Base-by-base conservation (phyloP, 2,113 vertebrate species). In the Eidolon helvum region DNA sequence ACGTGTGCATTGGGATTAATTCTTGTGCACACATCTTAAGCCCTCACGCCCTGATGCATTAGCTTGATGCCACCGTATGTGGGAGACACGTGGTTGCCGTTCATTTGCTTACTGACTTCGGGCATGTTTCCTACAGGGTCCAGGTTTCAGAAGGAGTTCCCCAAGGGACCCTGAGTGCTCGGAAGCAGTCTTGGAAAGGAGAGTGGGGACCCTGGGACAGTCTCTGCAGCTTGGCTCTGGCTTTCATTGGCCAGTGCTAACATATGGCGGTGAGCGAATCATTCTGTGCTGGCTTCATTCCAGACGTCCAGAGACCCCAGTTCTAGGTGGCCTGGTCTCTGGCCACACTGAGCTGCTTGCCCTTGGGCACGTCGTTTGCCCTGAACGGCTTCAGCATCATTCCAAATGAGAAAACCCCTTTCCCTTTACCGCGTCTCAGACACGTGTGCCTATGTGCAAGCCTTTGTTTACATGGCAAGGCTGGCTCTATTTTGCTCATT, bases 371-470 rank as follows among this genome's bases (percentile, higher is more conserved):
- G 59, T 26, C 33, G 0, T 80, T 61, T 43, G 50, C 30, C 40
- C 69, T 2, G 12, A 83, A 69, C 5, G 30, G 24, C 35, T 72
- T 66, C 35, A 65, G 48, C 68, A 40, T 50, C 21, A 15, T 84
- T 87, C 19, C 24, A 53, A 82, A 33, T 53, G 68, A 71, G 50
- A 72, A 91, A 45, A 48, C 28, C 40, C 33, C 50, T 68, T 86
- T 78, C n/a, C 30, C 4, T 26, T n/a, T 22, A 28, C 8, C 2
- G 0, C 4, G 16, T 14, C 40, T 38, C 30, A 55, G 71, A 63
- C 40, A 68, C 48, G 6, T 33, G 0, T 38, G 53, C 22, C 40
- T 40, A 5, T 4, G 2, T 2, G 45, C 26, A 7, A 0, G 19
- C 7, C 0, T 57, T 61, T 48, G 87, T 50, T 87, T n/a, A 26